Conservation (phyloP, 2,888 invertebrate genomes). For the Drosophila mimetica region DNA sequence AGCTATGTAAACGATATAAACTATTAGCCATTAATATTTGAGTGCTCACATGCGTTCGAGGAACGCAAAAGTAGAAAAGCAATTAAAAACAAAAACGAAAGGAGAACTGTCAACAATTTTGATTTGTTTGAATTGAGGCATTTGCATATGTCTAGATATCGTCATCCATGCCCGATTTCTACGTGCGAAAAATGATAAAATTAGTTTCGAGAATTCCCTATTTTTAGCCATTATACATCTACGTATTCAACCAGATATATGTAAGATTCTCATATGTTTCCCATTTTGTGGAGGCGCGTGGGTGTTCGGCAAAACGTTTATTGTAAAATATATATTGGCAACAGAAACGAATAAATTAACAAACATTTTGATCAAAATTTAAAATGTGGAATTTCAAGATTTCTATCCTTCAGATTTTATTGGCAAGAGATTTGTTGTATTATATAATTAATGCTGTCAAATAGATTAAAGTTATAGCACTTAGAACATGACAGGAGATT, state of each 20-base stretch:
- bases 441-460: constrained; percentile 5
- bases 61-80: constrained; percentile 54
- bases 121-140: constrained; percentile 68
- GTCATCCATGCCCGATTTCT: constrained; percentile 50
- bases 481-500: constrained; percentile 26
- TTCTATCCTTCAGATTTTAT: constrained; percentile 4
- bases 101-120: constrained; percentile 61
- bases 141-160: constrained; percentile 66
- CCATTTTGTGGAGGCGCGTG: constrained; percentile 49
- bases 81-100: constrained; percentile 52
- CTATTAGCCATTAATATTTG: constrained; percentile 48
- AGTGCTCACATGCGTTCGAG: constrained; percentile 11
- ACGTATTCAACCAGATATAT: constrained; percentile 4
- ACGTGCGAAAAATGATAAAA: constrained; percentile 71
- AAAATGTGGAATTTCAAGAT: constrained; percentile 8
- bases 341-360: constrained; percentile 23
- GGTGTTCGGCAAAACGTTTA: constrained; percentile 40
- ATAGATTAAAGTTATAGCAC: constrained; percentile 3
- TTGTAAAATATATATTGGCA: constrained; percentile 32
- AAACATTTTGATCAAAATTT: constrained; percentile 7
- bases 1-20: constrained; percentile 62
- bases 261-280: constrained; percentile 54
- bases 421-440: constrained; percentile 1
- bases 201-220: constrained; percentile 59
- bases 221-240: constrained; percentile 51